Evolutionary conservation across 2,797 vertebrate genomes (phyloP), one percentile per base, ranked within the genome.

Genomic region (Macroramphosus scolopax): DNA sequence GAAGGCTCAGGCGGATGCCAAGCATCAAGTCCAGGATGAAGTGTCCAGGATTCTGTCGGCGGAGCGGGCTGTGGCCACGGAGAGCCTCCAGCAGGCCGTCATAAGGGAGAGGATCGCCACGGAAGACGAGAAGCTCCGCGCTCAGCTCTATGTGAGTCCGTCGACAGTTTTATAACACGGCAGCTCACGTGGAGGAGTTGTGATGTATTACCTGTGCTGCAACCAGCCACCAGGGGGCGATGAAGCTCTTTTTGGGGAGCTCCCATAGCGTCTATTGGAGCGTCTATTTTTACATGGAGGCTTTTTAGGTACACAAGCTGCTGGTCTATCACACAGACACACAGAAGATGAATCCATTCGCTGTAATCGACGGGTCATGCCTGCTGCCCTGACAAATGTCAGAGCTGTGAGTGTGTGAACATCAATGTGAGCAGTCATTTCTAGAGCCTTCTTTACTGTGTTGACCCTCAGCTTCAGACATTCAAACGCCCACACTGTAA

Each of bases 51-150:
- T 95, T 11, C 85, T 95, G 60, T 87, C 93, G 0, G 50, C 46
- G 14, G 93, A 98, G 63, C 83, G 88, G 32, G 60, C 86, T 0
- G 32, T 68, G 11, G 82, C 87, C 1, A 88, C 89, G 0, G 92
- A 95, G 42, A 90, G 87, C 66, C 45, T 94, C 62, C 89, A 93
- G 40, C 88, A 92, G 37, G 89, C 92, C 10, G 59, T 94, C 12
- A 75, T 95, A 0, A 86, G 89, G 0, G 94, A 97, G 82, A 82
- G 92, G 60, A 83, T 93, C 15, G 69, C 80, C 0, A 82, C 86
- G 0, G 95, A 96, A 57, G 94, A 96, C 8, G 93, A 97, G 41
- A 88, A 68, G 1, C 76, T 82, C 2, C 93, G 91, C 40, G 83
- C 91, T 0, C 93, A 92, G 36, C 85, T 86, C 52, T 86, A 90